Conservation (phyloP, 2,113 vertebrate species). For the Zingel zingel region DNA sequence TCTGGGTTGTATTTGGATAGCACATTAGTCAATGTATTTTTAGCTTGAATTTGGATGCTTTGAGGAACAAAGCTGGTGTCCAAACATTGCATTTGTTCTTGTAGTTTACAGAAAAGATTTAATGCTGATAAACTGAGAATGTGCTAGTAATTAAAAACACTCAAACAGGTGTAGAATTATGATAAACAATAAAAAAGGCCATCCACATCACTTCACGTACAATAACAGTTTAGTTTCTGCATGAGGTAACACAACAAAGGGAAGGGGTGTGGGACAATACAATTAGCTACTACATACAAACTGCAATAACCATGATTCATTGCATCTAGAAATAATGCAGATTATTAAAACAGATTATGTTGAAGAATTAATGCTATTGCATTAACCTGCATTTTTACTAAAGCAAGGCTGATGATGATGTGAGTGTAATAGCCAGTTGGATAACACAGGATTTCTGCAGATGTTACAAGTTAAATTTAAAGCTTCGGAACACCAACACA, state of each 20-base stretch:
- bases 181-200: background rate
- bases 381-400: background rate
- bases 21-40: background rate
- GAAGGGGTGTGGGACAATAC: background rate
- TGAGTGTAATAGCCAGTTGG: background rate
- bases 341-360: background rate
- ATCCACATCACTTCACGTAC: background rate
- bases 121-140: background rate
- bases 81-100: slow-evolving; percentile 3
- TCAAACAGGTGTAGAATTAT: background rate
- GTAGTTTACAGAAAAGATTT: slow-evolving; percentile 21
- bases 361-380: background rate
- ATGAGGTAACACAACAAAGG: background rate
- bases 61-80: background rate
- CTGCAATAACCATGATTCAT: background rate
- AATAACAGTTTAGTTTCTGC: background rate
- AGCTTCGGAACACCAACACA: too few species aligned
- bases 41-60: background rate
- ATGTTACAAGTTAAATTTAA: too few species aligned
- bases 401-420: background rate
- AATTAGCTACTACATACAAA: background rate
- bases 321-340: background rate
- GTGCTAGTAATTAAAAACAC: background rate
- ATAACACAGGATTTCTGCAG: background rate
- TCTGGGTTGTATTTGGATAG: background rate